Conservation (phyloP, 2,113 vertebrate genomes). For the Brienomyrus longianalis region DNA sequence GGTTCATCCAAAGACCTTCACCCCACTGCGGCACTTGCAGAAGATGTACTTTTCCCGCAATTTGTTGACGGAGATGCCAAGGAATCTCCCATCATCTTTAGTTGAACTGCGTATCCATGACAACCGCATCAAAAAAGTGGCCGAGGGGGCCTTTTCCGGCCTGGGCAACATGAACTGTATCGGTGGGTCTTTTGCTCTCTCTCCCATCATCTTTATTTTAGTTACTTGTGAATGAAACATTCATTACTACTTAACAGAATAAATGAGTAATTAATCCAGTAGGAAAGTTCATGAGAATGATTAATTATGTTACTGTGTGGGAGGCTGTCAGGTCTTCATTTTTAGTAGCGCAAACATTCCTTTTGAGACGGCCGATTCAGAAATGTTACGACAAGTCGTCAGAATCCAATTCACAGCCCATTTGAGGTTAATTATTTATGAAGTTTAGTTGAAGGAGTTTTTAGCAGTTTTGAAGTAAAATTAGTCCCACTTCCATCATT, state of each 20-base stretch:
- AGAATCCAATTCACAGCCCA: not conserved
- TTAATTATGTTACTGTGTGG: not conserved
- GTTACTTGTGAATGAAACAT: not conserved
- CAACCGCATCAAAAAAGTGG: slow-evolving; percentile 78
- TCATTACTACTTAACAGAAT: not conserved
- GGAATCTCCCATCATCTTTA: slow-evolving; percentile 72
- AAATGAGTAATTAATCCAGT: not conserved
- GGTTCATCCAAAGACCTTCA: slow-evolving; percentile 74
- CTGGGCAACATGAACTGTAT: slow-evolving; percentile 82
- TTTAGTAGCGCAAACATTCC: not conserved
- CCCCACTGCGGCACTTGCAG: slow-evolving; percentile 70
- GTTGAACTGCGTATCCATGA: slow-evolving; percentile 84
- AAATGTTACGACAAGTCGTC: not conserved
- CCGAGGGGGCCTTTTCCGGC: slow-evolving; percentile 69
- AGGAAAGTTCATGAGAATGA: not conserved
- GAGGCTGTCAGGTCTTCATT: not conserved
- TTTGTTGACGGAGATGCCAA: slow-evolving; percentile 69
- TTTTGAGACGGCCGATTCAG: not conserved
- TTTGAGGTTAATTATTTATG: not conserved
- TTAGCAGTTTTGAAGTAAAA: not conserved
- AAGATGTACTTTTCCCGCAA: slow-evolving; percentile 88
- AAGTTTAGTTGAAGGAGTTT: not conserved
- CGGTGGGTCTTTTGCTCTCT: slow-evolving; percentile 55
- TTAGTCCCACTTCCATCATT: not conserved
- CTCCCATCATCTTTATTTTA: not conserved